Percentiles rank a stretch among this genome's conserved stretches.
Evolutionary conservation across 2,797 vertebrate genomes (phyloP).

Genomic region (Varecia variegata): DNA sequence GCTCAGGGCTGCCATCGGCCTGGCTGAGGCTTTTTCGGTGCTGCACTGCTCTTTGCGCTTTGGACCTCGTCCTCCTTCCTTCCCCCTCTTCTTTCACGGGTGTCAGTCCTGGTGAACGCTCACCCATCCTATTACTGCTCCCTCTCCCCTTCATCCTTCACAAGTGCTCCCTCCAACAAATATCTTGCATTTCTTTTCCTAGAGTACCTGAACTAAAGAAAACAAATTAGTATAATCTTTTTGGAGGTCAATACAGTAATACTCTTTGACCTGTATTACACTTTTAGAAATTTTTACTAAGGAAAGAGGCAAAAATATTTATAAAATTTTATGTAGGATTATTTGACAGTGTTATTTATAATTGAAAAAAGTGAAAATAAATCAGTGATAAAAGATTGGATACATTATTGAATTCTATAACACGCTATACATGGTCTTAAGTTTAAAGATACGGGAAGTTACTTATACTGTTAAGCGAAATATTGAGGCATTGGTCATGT

Average conservation of each 20-base stretch:
- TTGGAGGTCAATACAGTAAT: background rate
- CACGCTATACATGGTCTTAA: background rate
- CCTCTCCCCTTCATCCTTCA: background rate
- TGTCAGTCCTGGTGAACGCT: background rate
- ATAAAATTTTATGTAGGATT: background rate
- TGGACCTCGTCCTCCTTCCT: background rate
- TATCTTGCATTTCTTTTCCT: background rate
- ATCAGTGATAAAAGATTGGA: background rate
- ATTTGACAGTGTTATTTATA: slow-evolving; percentile 28
- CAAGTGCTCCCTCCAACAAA: background rate
- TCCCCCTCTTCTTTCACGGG: background rate
- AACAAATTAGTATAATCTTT: background rate
- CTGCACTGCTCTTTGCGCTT: background rate
- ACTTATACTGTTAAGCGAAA: background rate
- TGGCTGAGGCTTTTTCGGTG: background rate
- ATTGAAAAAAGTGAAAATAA: background rate
- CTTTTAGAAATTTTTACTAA: background rate
- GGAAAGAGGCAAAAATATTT: background rate
- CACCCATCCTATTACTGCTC: background rate
- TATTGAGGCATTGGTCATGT: background rate
- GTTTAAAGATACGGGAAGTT: background rate
- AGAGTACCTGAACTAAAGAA: background rate
- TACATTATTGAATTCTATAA: background rate
- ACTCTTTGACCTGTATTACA: background rate
- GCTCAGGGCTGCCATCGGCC: too few species aligned